phyloP scores from a whole-genome alignment of 2,113 vertebrate genomes.

The Lamprologus ornatipinnis region DNA sequence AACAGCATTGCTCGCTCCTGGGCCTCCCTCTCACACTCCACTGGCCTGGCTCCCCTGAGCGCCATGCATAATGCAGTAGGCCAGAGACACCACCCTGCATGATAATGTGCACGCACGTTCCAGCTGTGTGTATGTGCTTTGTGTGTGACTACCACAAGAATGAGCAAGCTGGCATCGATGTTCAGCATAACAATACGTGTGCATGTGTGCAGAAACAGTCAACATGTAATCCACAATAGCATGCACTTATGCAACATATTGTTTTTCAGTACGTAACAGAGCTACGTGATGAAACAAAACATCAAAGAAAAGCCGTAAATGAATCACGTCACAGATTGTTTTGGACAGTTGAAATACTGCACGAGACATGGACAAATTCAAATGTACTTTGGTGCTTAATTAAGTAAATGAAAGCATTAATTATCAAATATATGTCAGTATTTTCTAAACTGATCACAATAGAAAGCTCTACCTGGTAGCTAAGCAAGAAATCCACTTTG shows the following conservation, averaged over 20 bases:
- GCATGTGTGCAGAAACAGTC: not conserved
- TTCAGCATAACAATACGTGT: constrained; percentile 3
- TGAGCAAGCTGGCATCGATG: constrained; percentile 15
- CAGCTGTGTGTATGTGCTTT: not conserved
- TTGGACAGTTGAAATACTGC: not conserved
- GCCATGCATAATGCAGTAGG: constrained; percentile 70
- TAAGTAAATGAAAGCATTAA: not conserved
- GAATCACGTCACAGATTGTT: not conserved
- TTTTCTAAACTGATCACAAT: not conserved
- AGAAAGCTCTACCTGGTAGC: not conserved
- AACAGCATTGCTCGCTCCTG: constrained; percentile 59
- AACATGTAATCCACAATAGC: not conserved
- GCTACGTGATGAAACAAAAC: not conserved
- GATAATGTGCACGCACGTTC: constrained; percentile 39
- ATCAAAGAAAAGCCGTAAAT: not conserved
- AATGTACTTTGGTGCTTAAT: not conserved
- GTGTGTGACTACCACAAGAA: constrained; percentile 3
- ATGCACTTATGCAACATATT: not conserved
- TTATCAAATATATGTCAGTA: not conserved
- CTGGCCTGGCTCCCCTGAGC: constrained; percentile 59
- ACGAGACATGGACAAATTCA: not conserved
- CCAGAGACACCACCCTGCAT: constrained; percentile 62
- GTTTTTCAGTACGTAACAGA: not conserved
- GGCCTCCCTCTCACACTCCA: constrained; percentile 64
- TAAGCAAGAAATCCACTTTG: not conserved